Evolutionary conservation across 1,140 invertebrate species (phyloP).

Genomic region (Spodoptera frugiperda): DNA sequence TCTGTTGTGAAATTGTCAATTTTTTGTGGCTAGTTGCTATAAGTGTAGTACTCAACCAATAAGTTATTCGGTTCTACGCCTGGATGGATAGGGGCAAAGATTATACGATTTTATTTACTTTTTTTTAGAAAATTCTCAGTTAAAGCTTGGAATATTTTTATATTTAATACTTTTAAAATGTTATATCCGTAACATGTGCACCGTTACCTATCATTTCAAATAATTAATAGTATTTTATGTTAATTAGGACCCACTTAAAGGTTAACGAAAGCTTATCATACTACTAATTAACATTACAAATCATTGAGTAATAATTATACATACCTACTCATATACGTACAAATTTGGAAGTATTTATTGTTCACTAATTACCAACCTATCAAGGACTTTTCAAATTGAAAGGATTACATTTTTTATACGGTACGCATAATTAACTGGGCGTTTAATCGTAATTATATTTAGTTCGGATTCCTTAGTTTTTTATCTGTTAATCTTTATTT

Average conservation of each 20-base stretch:
- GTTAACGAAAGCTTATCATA: conserved; percentile 39
- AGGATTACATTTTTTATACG: conserved; percentile 4
- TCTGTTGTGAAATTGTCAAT: too few relatives aligned
- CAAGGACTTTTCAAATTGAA: conserved; percentile 26
- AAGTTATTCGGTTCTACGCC: too few relatives aligned
- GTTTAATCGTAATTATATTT: conserved; percentile 9
- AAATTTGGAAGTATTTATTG: conserved; percentile 37
- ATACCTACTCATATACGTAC: not conserved
- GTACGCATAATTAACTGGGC: conserved; percentile 7
- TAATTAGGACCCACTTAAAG: conserved; percentile 15
- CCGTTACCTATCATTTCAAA: too few relatives aligned
- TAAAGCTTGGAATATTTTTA: too few relatives aligned
- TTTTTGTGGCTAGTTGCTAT: too few relatives aligned
- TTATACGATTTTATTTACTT: too few relatives aligned
- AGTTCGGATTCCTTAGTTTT: not conserved
- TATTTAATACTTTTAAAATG: too few relatives aligned
- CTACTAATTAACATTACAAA: conserved; percentile 18
- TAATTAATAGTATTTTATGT: too few relatives aligned
- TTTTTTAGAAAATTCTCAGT: too few relatives aligned
- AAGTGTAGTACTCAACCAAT: too few relatives aligned
- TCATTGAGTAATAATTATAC: conserved; percentile 34
- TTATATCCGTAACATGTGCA: too few relatives aligned
- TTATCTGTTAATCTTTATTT: not conserved
- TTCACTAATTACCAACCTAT: conserved; percentile 16
- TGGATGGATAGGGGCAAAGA: too few relatives aligned